Base-by-base conservation (phyloP, 2,888 invertebrate species). In the Agriopis marginaria region DNA sequence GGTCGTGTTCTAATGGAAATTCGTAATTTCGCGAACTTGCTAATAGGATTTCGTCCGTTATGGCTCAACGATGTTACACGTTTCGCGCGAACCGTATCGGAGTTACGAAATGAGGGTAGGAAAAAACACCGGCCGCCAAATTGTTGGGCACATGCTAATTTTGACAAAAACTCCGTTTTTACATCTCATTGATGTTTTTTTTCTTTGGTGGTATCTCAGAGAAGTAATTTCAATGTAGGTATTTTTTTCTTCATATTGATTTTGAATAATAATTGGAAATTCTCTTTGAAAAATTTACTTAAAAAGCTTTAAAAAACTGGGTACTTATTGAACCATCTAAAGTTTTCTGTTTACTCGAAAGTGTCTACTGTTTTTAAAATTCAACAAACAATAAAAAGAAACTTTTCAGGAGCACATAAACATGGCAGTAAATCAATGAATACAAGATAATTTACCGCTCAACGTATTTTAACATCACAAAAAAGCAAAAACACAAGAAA, bases 71-170 rank as follows among this genome's bases (percentile, higher is more conserved):
- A 86, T 86, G 91, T 91, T 90, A 89, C 90, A 92, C 88, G 90
- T 90, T 91, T 88, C 81, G 86, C 82, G 77, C 87, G 85, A 86
- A 92, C 89, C 90, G 92, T 89, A 89, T 89, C 92, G 87, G 68
- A 75, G 76, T 92, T 89, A 81, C 80, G 86, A 89, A 89, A 89
- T 85, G 77, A 80, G 79, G 77, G 79, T 77, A 82, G 82, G 74
- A 83, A 88, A 89, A 85, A 81, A 82, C 82, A 86, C 85, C 82
- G 83, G 79, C 77, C 50, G 62, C 62, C 78, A 84, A 83, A 86
- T 86, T 88, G 88, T 87, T 87, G 83, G 80, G 86, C 83, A 79
- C 84, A 91, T 90, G 90, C 88, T 92, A 93, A 93, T 92, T 90
- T 80, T 78, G 76, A 82, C 82, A 79, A 83, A 83, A 85, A 86